These are phyloP conservation scores for Ranitomeya imitator DNA, from an alignment of 2,113 vertebrate species.

Conservation along the genomic window DNA sequence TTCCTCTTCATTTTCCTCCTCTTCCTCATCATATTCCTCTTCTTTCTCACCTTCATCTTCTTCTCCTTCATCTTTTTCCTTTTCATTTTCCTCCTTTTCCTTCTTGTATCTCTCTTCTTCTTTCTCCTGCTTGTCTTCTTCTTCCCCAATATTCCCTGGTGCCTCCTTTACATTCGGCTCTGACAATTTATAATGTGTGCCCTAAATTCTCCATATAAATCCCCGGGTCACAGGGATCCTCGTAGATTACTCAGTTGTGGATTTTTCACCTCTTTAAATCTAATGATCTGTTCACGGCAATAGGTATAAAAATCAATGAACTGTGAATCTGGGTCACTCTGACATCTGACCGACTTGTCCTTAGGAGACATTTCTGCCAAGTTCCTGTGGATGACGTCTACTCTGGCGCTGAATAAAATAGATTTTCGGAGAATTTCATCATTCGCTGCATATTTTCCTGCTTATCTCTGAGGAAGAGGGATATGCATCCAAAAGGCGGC, in stretches of 20 bases:
- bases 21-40: not conserved
- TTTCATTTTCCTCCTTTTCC: not conserved
- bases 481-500: not conserved
- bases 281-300: not conserved
- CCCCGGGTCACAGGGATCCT: too few species aligned
- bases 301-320: slow-evolving; percentile 7
- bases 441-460: slow-evolving; percentile 1
- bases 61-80: not conserved
- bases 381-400: not conserved
- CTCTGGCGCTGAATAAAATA: not conserved
- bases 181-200: not conserved
- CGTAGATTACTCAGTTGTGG: not conserved
- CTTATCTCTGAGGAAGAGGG: slow-evolving; percentile 23
- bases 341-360: slow-evolving; percentile 5
- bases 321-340: slow-evolving; percentile 12
- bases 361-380: not conserved
- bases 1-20: not conserved
- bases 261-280: not conserved
- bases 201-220: not conserved
- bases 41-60: not conserved
- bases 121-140: not conserved
- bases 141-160: not conserved
- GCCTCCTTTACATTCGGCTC: not conserved
- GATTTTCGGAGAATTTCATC: slow-evolving; percentile 22
- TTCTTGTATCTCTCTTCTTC: not conserved